Evolutionary conservation across 2,113 vertebrate genomes (phyloP), one percentile per base, ranked within the genome.

Genomic region (Prochilodus magdalenae): DNA sequence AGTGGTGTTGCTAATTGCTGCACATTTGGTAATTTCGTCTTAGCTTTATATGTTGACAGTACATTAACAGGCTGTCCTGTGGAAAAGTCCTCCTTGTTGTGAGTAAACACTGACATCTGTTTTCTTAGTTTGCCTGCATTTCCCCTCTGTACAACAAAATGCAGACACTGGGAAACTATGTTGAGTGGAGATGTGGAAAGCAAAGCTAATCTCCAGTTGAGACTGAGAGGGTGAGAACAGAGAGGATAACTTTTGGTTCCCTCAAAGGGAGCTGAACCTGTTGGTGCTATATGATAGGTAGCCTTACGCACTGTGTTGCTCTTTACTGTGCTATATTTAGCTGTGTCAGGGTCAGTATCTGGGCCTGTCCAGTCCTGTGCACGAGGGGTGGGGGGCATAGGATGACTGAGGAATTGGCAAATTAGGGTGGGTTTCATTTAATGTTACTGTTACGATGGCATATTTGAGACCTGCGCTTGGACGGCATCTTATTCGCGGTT

Each of bases 321-420:
- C 36, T 71, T 86, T 89, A 85, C 88, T 87, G 76, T 47, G 75
- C 86, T 91, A 88, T 91, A 86, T 90, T 84, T 87, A 82, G 85
- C 44, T 27, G 30, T 76, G 77, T 88, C 75, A 84, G 88, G 86
- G 84, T 89, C 83, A 78, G 74, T 62, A 80, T 81, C 73, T 87
- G 90, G 86, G 77, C 87, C 65, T 87, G 92, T 83, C 82, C 33
- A 77, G 86, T 75, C 88, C 81, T 77, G 22, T 20, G 65, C 73
- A 30, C 44, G 76, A 27, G 26, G 55, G 77, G n/a, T 20, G 16
- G 5, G 51, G 51, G 49, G 75, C 30, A 49, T 36, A 67, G n/a
- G 55, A 20, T 30, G 40, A 44, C 40, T 44, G 29, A 36, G 22
- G 29, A 6, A 59, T n/a, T 33, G 26, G 40, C 8, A 44, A 4